These are phyloP conservation scores for Rhabditophanes sp. DNA, from an alignment of 2,888 invertebrate genomes.

Conservation along the genomic window DNA sequence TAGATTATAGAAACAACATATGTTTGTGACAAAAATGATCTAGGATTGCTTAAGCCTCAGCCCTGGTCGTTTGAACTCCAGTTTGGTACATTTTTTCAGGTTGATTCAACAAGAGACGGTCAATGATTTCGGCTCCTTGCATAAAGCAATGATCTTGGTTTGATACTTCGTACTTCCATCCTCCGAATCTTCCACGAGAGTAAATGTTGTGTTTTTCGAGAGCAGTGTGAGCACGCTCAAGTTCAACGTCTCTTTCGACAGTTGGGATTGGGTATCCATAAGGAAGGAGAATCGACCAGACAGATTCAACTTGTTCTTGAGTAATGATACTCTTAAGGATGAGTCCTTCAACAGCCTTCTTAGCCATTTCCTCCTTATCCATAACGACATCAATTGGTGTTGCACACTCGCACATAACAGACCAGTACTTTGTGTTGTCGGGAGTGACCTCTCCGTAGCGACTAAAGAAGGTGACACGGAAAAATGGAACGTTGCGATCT, in stretches of 20 bases:
- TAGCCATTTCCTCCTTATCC: slow-evolving; percentile 29
- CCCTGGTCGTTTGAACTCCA: no score
- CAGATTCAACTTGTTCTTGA: slow-evolving; percentile 31
- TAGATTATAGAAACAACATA: no score
- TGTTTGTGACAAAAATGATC: no score
- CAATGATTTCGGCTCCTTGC: slow-evolving; percentile 38
- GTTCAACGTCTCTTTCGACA: slow-evolving; percentile 33
- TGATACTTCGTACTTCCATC: slow-evolving; percentile 36
- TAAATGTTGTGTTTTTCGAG: slow-evolving; percentile 35
- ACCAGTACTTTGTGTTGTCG: slow-evolving; percentile 39
- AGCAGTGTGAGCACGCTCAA: slow-evolving; percentile 33
- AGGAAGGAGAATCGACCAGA: slow-evolving; percentile 26
- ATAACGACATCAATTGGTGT: slow-evolving; percentile 30
- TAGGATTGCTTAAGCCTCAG: no score
- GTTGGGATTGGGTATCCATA: slow-evolving; percentile 43
- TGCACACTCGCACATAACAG: slow-evolving; percentile 43
- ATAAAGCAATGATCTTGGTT: slow-evolving; percentile 45
- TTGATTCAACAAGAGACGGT: slow-evolving; percentile 32
- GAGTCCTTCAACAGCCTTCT: slow-evolving; percentile 34
- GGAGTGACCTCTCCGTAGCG: slow-evolving; percentile 42
- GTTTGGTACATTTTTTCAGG: slow-evolving; percentile 42
- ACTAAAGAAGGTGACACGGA: slow-evolving; percentile 38
- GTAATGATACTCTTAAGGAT: slow-evolving; percentile 36
- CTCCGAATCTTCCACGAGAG: slow-evolving; percentile 41
- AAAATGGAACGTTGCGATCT: slow-evolving; percentile 39